A percentile compares a stretch with the other conserved stretches of the same genome.
phyloP scores from a whole-genome alignment of 2,888 invertebrate species.

The Conomelus anceps region DNA sequence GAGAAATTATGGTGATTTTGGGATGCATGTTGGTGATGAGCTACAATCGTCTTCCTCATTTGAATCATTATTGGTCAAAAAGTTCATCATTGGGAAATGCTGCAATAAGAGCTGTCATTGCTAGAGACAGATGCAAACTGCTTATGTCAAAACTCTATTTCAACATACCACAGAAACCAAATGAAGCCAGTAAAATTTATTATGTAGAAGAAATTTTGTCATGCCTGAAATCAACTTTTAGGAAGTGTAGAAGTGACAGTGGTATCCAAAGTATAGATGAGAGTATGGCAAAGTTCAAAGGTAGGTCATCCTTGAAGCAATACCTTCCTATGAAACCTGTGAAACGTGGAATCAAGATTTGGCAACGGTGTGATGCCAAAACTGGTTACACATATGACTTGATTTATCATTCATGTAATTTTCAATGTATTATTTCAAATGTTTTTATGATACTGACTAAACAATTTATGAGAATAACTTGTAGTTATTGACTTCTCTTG shows the following conservation, averaged over 20 bases:
- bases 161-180: constrained; percentile 27
- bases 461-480: too few relatives aligned
- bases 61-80: constrained; percentile 28
- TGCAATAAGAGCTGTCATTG: constrained; percentile 29
- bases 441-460: too few relatives aligned
- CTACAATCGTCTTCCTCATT: constrained; percentile 25
- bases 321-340: constrained; percentile 29
- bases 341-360: constrained; percentile 31
- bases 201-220: constrained; percentile 29
- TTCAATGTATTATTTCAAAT: too few relatives aligned
- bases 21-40: constrained; percentile 23
- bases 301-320: too few relatives aligned
- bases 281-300: too few relatives aligned
- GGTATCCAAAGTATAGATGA: constrained; percentile 30
- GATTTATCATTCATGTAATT: too few relatives aligned
- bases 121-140: constrained; percentile 26
- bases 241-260: constrained; percentile 23
- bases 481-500: too few relatives aligned
- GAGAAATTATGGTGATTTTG: constrained; percentile 22
- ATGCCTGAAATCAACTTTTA: constrained; percentile 30
- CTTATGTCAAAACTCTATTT: constrained; percentile 31
- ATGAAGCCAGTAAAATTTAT: constrained; percentile 26
- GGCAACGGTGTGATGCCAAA: too few relatives aligned
- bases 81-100: constrained; percentile 28
- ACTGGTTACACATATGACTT: too few relatives aligned